Base-by-base conservation (phyloP, 1,140 invertebrate genomes). In the Colletes gigas region DNA sequence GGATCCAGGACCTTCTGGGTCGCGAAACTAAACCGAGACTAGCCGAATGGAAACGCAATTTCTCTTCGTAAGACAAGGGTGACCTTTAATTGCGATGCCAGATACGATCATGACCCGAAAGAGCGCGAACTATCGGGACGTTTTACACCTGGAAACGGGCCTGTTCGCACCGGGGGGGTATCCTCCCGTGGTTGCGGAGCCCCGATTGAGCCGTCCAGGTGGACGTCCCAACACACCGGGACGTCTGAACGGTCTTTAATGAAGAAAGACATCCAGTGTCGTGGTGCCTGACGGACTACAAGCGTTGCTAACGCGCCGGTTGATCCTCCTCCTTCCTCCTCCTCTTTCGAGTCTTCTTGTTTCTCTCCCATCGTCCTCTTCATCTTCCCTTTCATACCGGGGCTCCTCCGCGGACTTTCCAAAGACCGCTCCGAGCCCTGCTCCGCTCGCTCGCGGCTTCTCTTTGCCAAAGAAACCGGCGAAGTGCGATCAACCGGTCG, bases 221-320 rank as follows among this genome's bases (percentile, higher is more conserved):
- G 74, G 75, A 82, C 62, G 77, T 83, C 83, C 72, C 62, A 78
- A 87, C 84, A 79, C 88, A 83, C 85, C 84, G 70, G 89, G 83
- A 90, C 82, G 83, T 77, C 87, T 86, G 77, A 82, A 21, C 54
- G 71, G 78, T 76, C 79, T 85, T 86, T 89, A 90, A 90, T 89
- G 84, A 89, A 90, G 83, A 87, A 69, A 88, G 87, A 90, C 89
- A 89, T 82, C 81, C 85, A 79, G 83, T 82, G 87, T 85, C 80
- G 78, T 83, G 70, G 59, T 66, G 67, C 75, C 83, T 85, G 83
- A 81, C 85, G 83, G 83, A 88, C 79, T 90, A 89, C 89, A 89
- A 88, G 89, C 89, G 89, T 89, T 88, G 74, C 89, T 88, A 90
- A 89, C 89, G 78, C 67, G 84, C 67, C 75, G 66, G 30, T 52